A percentile compares a stretch with the other conserved stretches of the same genome.
Evolutionary conservation across 2,888 invertebrate genomes (phyloP).

Genomic region (Lithophane ornitopus): DNA sequence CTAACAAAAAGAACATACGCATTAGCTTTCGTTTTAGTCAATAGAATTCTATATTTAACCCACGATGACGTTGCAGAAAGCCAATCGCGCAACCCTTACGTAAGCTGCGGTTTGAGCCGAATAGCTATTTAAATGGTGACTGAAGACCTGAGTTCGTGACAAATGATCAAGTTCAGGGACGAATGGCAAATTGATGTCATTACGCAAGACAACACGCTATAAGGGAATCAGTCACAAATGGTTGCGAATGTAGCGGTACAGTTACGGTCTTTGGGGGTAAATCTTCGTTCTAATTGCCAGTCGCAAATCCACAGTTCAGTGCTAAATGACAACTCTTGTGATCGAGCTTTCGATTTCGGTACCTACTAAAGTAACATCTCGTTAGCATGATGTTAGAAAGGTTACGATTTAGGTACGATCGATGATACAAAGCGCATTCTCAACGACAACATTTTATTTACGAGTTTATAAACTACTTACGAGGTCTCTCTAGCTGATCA

Average conservation of each 20-base stretch:
- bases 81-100: slow-evolving; percentile 40
- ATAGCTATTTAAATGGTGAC: slow-evolving; percentile 56
- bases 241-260: slow-evolving; percentile 10
- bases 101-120: slow-evolving; percentile 43
- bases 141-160: slow-evolving; percentile 61
- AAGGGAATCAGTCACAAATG: slow-evolving; percentile 48
- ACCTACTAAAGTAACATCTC: not conserved
- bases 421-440: not conserved
- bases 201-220: slow-evolving; percentile 58
- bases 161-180: slow-evolving; percentile 68
- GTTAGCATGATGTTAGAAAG: not conserved
- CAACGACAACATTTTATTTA: not conserved
- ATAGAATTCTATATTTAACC: slow-evolving; percentile 61
- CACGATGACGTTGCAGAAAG: slow-evolving; percentile 48
- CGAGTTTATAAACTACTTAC: too few relatives aligned
- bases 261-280: not conserved
- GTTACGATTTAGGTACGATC: not conserved
- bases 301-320: not conserved
- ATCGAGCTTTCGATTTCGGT: not conserved
- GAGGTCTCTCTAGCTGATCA: not conserved
- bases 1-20: slow-evolving; percentile 27
- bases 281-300: slow-evolving; percentile 10
- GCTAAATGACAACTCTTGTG: not conserved
- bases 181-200: slow-evolving; percentile 57
- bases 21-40: slow-evolving; percentile 45